Percentiles rank a stretch among this genome's conserved stretches.
Evolutionary conservation across 2,888 invertebrate genomes (phyloP).

Genomic region (Adela reaumurella): DNA sequence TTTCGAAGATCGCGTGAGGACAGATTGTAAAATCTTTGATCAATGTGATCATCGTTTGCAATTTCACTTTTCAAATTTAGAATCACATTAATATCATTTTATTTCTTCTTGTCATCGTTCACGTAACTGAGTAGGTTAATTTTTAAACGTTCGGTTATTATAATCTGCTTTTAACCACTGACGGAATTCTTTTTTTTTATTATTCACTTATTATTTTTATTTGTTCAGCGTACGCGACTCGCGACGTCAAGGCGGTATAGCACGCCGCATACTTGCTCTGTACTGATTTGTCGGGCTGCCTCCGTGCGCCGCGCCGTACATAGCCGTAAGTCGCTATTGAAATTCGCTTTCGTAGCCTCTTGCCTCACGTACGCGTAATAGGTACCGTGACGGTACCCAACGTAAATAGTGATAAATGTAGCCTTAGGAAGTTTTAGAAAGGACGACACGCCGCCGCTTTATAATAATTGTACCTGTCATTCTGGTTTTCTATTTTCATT

Average conservation of each 20-base stretch:
- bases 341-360: conserved; percentile 44
- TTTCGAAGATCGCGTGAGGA: no score
- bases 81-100: no score
- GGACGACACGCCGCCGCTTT: background rate
- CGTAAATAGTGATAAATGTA: background rate
- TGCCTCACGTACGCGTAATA: background rate
- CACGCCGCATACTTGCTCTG: conserved; percentile 36
- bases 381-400: conserved; percentile 12
- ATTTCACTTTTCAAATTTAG: no score
- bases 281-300: conserved; percentile 20
- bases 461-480: no score
- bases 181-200: no score
- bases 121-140: no score
- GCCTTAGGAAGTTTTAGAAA: background rate
- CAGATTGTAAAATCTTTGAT: no score
- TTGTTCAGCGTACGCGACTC: background rate
- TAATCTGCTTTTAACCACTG: no score
- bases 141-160: no score
- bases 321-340: conserved; percentile 38
- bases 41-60: no score
- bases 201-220: background rate
- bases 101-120: no score
- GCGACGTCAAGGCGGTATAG: conserved; percentile 33
- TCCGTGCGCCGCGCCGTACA: conserved; percentile 32
- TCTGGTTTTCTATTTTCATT: no score